Percentiles rank a stretch among this genome's conserved stretches.
Conservation (phyloP, 1,140 invertebrate species). For the Bombus confusus region DNA sequence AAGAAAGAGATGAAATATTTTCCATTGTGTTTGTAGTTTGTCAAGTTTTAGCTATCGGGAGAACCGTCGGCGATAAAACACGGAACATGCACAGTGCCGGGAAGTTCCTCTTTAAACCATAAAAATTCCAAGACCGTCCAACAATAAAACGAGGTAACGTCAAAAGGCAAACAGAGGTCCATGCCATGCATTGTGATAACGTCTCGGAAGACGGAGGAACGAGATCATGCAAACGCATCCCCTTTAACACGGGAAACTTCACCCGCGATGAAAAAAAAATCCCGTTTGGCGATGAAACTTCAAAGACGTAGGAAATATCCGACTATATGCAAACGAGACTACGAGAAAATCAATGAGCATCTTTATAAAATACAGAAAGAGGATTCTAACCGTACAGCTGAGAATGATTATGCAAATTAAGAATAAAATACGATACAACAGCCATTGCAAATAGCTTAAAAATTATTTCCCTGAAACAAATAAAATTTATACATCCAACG, state of each 20-base stretch:
- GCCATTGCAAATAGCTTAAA: neutral
- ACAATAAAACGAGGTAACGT: neutral
- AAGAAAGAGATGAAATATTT: neutral
- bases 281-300: neutral
- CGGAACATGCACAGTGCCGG: neutral
- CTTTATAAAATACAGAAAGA: neutral
- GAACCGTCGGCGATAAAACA: neutral
- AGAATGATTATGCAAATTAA: too few relatives aligned
- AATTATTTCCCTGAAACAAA: neutral
- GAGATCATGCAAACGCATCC: neutral
- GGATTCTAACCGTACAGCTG: neutral
- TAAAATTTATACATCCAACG: neutral
- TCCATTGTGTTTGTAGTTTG: neutral
- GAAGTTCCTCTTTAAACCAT: neutral
- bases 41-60: neutral
- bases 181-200: conserved; percentile 1
- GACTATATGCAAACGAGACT: neutral
- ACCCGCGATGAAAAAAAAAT: neutral
- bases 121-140: neutral
- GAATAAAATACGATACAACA: neutral
- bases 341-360: neutral
- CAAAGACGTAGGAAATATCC: neutral
- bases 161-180: neutral
- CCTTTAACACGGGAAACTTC: neutral
- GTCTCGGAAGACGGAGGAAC: neutral